Evolutionary conservation across 64 coral and sea anemone genomes (phyloP), one percentile per base, ranked within the genome.

Genomic region (Cladopsammia gracilis): DNA sequence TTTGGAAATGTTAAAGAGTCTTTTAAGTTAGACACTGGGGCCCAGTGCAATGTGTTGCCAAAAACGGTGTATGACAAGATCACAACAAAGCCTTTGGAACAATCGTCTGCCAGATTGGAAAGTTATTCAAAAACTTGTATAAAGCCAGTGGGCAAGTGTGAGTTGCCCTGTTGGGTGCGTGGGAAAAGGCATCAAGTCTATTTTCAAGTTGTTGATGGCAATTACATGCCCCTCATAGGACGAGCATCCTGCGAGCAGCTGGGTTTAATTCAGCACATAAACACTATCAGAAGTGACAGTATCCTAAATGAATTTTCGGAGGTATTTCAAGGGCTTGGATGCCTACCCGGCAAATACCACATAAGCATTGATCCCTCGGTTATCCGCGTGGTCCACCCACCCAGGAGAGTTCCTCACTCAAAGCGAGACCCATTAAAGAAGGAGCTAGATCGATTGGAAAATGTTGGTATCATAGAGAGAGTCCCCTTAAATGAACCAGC

Each of bases 181-280:
- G 76, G 89, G 42, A n/a, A 90, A 90, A 62, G 70, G 49, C 59
- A 90, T 81, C 58, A 71, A 44, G 9, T 86, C 3, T 66, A 19
- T 56, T 93, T 88, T 81, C 92, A 94, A 94, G 85, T 88, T 53
- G 92, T 94, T 10, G 66, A 94, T 88, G 85, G 77, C 16, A 79
- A 88, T 73, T 93, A 86, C 73, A 76, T 25, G 53, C 81, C 91
- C 22, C 72, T 87, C 9, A 23, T 93, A 34, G 76, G 85, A 20
- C 25, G 77, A 88, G 48, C 44, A 83, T 24, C 67, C 11, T 84
- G 86, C 66, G 68, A 94, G 24, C 10, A 88, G 23, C 73, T 93
- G 51, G 69, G 57, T 46, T 11, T 88, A n/a, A 88, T 82, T 22
- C 85, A 94, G 20, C 25, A 20, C 5, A 54, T 94, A 68, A 49